Percentiles rank a stretch among this genome's conserved stretches.
phyloP scores from a whole-genome alignment of 2,113 vertebrate species.

The Myiagra hebetior region DNA sequence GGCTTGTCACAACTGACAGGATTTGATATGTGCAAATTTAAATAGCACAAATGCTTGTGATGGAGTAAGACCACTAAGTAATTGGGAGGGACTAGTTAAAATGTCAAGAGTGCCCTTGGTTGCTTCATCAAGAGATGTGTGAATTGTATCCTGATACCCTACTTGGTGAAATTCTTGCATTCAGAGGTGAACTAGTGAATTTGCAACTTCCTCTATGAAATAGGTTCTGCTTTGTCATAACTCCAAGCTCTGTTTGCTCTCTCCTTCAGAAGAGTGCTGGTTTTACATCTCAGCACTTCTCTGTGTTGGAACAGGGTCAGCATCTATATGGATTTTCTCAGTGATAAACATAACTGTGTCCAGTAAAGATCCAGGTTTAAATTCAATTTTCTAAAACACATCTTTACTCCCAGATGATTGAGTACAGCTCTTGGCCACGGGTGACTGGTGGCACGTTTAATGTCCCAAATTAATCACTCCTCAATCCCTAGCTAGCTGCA shows the following conservation, averaged over 20 bases:
- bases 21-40: not conserved
- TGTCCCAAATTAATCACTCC: not conserved
- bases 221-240: not conserved
- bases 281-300: not conserved
- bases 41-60: not conserved
- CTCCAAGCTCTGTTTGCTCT: not conserved
- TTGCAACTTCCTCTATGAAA: not conserved
- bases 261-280: not conserved
- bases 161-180: not conserved
- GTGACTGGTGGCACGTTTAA: not conserved
- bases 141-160: not conserved
- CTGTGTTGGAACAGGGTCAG: not conserved
- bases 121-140: not conserved
- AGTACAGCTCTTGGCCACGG: not conserved
- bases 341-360: not conserved
- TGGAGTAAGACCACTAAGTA: not conserved
- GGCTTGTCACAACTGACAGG: slow-evolving; percentile 4
- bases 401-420: not conserved
- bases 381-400: not conserved
- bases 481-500: not conserved
- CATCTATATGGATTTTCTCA: not conserved
- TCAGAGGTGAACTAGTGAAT: not conserved
- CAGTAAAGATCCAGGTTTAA: not conserved
- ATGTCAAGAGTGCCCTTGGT: not conserved
- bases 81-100: not conserved